Evolutionary conservation across 1,140 invertebrate species (phyloP).

Genomic region (Eumaeus atala): DNA sequence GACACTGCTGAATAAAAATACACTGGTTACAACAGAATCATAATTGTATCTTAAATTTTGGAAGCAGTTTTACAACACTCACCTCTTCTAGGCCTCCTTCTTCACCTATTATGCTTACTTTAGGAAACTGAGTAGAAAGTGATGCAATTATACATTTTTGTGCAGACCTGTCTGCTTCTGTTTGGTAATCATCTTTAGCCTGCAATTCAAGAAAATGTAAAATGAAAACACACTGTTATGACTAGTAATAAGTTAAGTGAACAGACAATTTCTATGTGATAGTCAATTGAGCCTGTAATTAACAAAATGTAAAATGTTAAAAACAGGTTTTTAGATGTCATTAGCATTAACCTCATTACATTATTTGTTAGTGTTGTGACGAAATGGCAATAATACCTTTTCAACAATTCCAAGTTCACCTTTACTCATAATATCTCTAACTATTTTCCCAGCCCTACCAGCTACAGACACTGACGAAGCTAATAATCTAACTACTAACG

Average conservation of each 20-base stretch:
- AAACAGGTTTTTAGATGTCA: too few relatives aligned
- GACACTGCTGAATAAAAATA: too few relatives aligned
- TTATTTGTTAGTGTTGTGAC: conserved; percentile 7
- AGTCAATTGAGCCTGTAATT: not conserved
- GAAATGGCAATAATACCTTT: conserved; percentile 77
- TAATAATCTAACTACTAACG: conserved; percentile 72
- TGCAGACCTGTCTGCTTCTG: conserved; percentile 95
- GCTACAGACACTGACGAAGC: conserved; percentile 86
- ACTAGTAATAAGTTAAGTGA: not conserved
- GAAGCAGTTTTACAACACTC: conserved; percentile 19
- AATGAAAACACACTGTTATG: not conserved
- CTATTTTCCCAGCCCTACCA: conserved; percentile 89
- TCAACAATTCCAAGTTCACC: conserved; percentile 94
- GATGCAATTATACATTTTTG: conserved; percentile 94
- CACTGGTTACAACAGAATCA: too few relatives aligned
- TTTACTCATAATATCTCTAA: conserved; percentile 90
- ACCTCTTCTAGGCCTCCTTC: conserved; percentile 81
- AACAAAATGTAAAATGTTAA: not conserved
- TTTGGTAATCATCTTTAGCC: conserved; percentile 96
- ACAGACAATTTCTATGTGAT: conserved; percentile 5
- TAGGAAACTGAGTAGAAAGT: conserved; percentile 88
- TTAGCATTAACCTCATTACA: not conserved
- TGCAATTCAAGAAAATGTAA: conserved; percentile 48
- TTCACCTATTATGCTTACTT: conserved; percentile 93
- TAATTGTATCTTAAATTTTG: conserved; percentile 15